Evolutionary conservation across 2,113 vertebrate species (phyloP).

Genomic region (Pseudonaja textilis): DNA sequence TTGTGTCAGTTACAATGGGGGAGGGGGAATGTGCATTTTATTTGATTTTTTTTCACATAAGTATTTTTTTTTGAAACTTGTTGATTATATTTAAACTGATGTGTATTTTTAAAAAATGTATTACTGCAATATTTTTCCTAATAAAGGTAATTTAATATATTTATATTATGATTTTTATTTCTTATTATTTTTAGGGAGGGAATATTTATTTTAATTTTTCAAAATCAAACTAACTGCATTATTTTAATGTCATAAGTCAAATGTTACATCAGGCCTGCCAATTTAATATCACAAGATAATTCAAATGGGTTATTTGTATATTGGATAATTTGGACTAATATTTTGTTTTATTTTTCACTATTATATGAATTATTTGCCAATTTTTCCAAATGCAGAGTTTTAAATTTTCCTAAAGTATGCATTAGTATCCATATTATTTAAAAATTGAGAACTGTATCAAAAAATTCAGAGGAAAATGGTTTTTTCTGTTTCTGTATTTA

Average conservation of each 20-base stretch:
- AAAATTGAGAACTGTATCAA: not conserved
- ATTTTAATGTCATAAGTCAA: not conserved
- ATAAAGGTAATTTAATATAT: not conserved
- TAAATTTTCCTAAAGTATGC: not conserved
- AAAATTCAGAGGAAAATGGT: not conserved
- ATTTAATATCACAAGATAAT: not conserved
- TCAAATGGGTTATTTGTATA: not conserved
- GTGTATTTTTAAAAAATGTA: not conserved
- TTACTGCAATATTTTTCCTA: not conserved
- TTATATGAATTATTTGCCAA: not conserved
- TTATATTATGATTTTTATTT: not conserved
- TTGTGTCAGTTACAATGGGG: not conserved
- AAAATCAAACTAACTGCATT: not conserved
- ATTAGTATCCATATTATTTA: not conserved
- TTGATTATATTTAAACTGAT: not conserved
- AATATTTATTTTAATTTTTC: conserved; percentile 10
- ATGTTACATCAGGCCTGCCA: not conserved
- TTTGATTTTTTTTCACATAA: not conserved
- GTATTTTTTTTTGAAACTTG: no score
- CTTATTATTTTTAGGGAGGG: not conserved
- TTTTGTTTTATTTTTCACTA: not conserved
- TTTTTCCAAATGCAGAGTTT: not conserved
- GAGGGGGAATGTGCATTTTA: not conserved
- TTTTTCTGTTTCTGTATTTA: not conserved
- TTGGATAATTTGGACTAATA: not conserved